Evolutionary conservation across 2,797 vertebrate species (phyloP).

Genomic region (Morus bassanus): DNA sequence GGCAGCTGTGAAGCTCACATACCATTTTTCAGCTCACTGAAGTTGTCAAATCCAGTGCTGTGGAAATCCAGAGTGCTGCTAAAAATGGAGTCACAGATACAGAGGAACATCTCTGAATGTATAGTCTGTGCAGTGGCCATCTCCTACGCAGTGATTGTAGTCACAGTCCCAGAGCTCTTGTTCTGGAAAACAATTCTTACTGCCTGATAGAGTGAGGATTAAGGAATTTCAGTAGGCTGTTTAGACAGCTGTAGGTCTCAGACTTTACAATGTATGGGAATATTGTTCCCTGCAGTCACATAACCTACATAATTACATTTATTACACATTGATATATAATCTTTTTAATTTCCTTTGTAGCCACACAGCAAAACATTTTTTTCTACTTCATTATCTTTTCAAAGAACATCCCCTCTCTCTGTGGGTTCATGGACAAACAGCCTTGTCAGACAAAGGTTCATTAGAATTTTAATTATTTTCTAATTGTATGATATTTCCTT

Average conservation of each 20-base stretch:
- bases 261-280: not conserved
- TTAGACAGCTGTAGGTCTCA: not conserved
- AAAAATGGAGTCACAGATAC: not conserved
- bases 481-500: not conserved
- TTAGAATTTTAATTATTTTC: slow-evolving; percentile 39
- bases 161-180: not conserved
- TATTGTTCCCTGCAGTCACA: not conserved
- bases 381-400: not conserved
- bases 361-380: not conserved
- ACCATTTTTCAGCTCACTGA: not conserved
- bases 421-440: not conserved
- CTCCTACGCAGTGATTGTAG: not conserved
- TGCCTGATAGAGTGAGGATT: not conserved
- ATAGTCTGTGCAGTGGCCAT: not conserved
- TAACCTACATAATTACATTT: not conserved
- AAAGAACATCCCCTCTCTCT: not conserved
- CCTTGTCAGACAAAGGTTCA: not conserved
- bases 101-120: not conserved
- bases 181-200: not conserved
- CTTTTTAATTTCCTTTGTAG: not conserved
- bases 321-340: not conserved
- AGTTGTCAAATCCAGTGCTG: not conserved
- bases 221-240: not conserved
- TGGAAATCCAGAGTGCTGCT: not conserved
- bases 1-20: not conserved